These are phyloP conservation scores for Merops nubicus DNA, from an alignment of 2,113 vertebrate genomes.

Conservation along the genomic window DNA sequence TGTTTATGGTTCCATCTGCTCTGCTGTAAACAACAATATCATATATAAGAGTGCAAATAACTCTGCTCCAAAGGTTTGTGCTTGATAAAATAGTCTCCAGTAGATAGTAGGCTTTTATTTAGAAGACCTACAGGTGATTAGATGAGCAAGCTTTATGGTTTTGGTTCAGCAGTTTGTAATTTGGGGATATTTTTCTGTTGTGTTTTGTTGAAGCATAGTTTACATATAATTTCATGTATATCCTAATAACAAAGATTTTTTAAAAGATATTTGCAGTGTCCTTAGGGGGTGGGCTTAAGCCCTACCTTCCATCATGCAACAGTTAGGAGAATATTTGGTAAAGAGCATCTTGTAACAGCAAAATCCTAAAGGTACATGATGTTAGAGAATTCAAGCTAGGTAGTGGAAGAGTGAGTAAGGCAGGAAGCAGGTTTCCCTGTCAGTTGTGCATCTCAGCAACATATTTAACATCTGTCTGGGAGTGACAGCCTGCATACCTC, in stretches of 20 bases:
- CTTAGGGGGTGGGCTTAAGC: background rate
- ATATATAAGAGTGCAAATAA: background rate
- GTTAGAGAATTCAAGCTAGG: background rate
- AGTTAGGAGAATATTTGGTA: background rate
- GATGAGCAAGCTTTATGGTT: background rate
- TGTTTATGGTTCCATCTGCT: background rate
- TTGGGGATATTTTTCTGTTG: background rate
- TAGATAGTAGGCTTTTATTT: background rate
- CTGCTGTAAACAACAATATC: background rate
- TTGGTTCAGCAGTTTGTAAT: background rate
- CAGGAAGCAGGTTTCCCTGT: background rate
- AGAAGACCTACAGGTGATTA: background rate
- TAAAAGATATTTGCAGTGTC: background rate
- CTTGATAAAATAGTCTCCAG: background rate
- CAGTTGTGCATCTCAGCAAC: background rate
- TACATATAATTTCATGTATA: background rate
- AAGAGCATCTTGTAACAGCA: background rate
- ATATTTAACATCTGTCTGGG: background rate
- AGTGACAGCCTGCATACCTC: background rate
- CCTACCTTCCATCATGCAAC: background rate
- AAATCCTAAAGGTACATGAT: background rate
- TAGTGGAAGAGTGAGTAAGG: background rate
- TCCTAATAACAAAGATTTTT: background rate
- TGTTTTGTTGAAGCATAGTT: background rate
- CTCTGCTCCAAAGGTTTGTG: background rate